Percentiles rank a stretch among this genome's conserved stretches.
phyloP scores from a whole-genome alignment of 2,888 invertebrate genomes.

The Acrobasis consociella region DNA sequence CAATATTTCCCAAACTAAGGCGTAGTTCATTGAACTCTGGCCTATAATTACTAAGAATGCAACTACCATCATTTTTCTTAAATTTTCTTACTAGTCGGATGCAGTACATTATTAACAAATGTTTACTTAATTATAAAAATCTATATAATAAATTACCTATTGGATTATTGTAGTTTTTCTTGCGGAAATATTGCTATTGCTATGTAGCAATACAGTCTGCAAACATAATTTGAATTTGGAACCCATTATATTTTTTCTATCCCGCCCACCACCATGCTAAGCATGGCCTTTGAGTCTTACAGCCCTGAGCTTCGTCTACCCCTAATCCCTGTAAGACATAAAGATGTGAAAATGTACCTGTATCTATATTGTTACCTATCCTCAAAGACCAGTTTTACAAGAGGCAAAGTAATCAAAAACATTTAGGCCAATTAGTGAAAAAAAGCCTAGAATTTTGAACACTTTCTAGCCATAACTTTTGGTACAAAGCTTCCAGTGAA shows the following conservation, averaged over 20 bases:
- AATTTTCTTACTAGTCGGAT: background rate
- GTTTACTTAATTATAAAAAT: background rate
- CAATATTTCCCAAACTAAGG: background rate
- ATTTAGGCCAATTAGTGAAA: background rate
- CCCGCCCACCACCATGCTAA: too few relatives aligned
- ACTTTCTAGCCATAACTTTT: background rate
- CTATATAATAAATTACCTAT: too few relatives aligned
- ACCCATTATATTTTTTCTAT: too few relatives aligned
- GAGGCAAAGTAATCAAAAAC: background rate
- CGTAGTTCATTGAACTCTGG: background rate
- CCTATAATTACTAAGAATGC: background rate
- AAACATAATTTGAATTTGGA: too few relatives aligned
- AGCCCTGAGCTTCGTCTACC: too few relatives aligned
- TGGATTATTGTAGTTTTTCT: too few relatives aligned
- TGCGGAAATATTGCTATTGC: too few relatives aligned
- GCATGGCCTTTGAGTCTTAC: too few relatives aligned
- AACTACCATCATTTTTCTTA: background rate
- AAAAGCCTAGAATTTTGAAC: background rate
- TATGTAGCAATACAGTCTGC: too few relatives aligned
- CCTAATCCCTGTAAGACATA: too few relatives aligned
- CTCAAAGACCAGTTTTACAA: background rate
- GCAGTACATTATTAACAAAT: background rate
- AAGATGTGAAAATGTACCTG: too few relatives aligned
- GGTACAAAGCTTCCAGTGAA: background rate
- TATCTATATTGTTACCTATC: background rate